Conservation (phyloP, 2,797 vertebrate species). For the Mus minutoides region DNA sequence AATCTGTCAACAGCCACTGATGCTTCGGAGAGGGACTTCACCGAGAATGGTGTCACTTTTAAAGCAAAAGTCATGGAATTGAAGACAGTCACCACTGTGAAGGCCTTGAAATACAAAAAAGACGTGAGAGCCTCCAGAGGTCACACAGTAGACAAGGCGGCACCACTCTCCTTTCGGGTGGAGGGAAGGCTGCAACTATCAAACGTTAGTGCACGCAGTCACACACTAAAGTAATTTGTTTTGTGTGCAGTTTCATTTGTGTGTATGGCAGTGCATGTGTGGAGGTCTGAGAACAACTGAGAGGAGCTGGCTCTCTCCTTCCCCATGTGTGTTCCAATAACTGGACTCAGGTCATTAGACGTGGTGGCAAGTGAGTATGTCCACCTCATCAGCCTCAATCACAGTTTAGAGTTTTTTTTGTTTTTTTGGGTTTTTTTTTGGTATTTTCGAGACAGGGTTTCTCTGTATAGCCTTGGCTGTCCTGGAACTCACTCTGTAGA, state of each 20-base stretch:
- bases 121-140: slow-evolving; percentile 42
- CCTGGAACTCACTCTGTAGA: too few relatives aligned
- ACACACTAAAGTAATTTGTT: neutral
- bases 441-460: too few relatives aligned
- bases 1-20: slow-evolving; percentile 94
- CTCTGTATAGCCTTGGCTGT: too few relatives aligned
- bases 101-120: slow-evolving; percentile 89
- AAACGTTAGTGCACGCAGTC: neutral
- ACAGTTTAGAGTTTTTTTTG: neutral
- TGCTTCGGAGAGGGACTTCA: slow-evolving; percentile 95
- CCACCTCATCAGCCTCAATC: neutral
- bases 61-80: slow-evolving; percentile 98
- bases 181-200: neutral
- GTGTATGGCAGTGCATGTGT: neutral
- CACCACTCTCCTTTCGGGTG: neutral
- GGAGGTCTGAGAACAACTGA: neutral
- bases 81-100: slow-evolving; percentile 96
- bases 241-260: neutral
- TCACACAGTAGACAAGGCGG: neutral
- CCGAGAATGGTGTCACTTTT: slow-evolving; percentile 96
- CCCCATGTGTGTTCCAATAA: neutral
- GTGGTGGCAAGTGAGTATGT: neutral
- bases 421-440: too few relatives aligned
- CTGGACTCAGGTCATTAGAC: neutral
- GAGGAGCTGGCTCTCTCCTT: neutral